Base-by-base conservation (phyloP, 2,888 invertebrate genomes). In the Syrphus vitripennis region DNA sequence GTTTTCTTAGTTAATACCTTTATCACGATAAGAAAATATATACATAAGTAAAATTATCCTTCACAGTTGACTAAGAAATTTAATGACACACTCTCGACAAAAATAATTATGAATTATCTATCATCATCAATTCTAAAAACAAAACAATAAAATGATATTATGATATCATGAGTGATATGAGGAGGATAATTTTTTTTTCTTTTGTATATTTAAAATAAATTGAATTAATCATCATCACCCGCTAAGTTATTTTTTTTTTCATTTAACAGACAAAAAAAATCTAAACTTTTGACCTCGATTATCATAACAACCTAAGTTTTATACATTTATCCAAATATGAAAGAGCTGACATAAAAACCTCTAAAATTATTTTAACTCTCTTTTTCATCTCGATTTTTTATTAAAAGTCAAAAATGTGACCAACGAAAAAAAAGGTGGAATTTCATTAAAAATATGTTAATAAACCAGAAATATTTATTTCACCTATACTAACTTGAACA, bases 261-360 rank as follows among this genome's bases (percentile, higher is more conserved):
- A 21, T 34, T 37, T 7, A 4, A 16, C 2, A 16, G 31, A 24
- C 34, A 21, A 14, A 16, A 19, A 14, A 65, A 45, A 45, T 34
- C 24, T 37, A 34, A 50, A 67, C 24, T 0, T 67, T 14, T 67
- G 50, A 67, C 67, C 67, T 67, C 67, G 42, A 50, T 67, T 6
- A 19, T 21, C 29, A 31, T 31, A 5, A 50, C 10, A 5, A 10
- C 10, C 7, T 59, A 0, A n/a, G 16, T 37, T 21, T 37, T 24
- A 55, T 21, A 21, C n/a, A 16, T 6, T 14, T 16, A 24, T 48
- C 24, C 29, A 31, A 55, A 59, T 67, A 83, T 69, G 72, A 61
- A 69, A 67, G 69, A 78, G 45, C 24, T 83, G 83, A 79, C 74
- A 79, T 65, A 65, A 53, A 80, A 84, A 80, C 76, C 76, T 81